Conservation (phyloP, 2,113 vertebrate species). For the Fregata magnificens region DNA sequence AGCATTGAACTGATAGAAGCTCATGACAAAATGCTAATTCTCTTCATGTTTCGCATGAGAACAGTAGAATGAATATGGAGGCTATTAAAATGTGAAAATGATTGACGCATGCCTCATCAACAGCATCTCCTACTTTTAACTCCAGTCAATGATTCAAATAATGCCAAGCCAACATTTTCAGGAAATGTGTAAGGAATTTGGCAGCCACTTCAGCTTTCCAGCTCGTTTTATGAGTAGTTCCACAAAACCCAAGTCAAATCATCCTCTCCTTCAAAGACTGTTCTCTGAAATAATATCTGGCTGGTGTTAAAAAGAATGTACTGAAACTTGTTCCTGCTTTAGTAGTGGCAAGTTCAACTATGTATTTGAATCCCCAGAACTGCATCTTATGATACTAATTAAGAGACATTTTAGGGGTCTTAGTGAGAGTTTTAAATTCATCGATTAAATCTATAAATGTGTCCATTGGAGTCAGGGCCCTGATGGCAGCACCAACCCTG, state of each 20-base stretch:
- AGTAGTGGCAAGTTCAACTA: neutral
- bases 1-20: neutral
- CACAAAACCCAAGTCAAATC: neutral
- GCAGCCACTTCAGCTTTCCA: neutral
- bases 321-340: neutral
- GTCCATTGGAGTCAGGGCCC: neutral
- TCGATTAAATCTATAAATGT: neutral
- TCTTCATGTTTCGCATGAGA: constrained; percentile 11
- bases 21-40: constrained; percentile 38
- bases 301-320: neutral
- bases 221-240: neutral
- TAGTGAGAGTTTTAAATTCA: neutral
- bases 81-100: constrained; percentile 25
- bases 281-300: neutral
- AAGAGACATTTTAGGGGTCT: neutral
- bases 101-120: constrained; percentile 43
- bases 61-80: constrained; percentile 1
- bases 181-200: neutral
- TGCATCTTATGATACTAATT: neutral
- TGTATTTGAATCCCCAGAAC: neutral
- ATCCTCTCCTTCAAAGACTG: neutral
- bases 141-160: constrained; percentile 15
- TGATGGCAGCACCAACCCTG: neutral
- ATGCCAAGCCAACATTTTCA: constrained; percentile 25
- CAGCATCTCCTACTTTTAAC: neutral